Percentiles rank a stretch among this genome's conserved stretches.
Evolutionary conservation across 2,113 vertebrate species (phyloP).

Genomic region (Tachysurus vachellii): DNA sequence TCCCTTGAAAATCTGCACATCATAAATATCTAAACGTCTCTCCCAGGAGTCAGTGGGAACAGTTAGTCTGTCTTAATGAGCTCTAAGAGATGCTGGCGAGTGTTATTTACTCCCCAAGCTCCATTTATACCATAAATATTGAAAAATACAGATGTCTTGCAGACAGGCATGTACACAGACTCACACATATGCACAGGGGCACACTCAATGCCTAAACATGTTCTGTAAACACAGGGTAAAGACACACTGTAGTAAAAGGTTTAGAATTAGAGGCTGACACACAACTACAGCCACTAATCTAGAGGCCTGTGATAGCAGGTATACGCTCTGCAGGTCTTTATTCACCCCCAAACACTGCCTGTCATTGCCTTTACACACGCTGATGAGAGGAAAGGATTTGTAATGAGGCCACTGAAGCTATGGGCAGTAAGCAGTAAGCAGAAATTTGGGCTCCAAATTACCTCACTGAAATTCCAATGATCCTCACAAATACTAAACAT

Average conservation of each 20-base stretch:
- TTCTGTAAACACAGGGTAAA: constrained; percentile 58
- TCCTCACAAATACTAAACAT: not conserved
- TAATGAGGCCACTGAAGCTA: constrained; percentile 40
- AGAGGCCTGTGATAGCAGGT: constrained; percentile 50
- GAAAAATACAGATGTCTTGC: constrained; percentile 40
- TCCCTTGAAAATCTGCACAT: constrained; percentile 36
- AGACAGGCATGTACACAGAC: constrained; percentile 10
- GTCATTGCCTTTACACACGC: constrained; percentile 50
- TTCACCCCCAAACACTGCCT: constrained; percentile 46
- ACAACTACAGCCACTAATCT: constrained; percentile 55
- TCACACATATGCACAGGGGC: constrained; percentile 41
- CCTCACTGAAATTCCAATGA: constrained; percentile 37
- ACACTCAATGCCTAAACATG: constrained; percentile 49
- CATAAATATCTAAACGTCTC: constrained; percentile 41
- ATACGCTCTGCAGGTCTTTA: constrained; percentile 43
- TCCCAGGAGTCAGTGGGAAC: constrained; percentile 25
- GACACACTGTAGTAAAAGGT: constrained; percentile 49
- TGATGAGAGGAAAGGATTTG: constrained; percentile 55
- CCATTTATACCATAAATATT: constrained; percentile 20
- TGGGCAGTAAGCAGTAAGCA: constrained; percentile 18
- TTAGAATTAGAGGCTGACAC: constrained; percentile 53
- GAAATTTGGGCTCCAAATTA: constrained; percentile 33
- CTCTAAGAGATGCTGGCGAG: constrained; percentile 26
- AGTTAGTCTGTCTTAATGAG: constrained; percentile 27
- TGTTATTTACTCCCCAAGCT: constrained; percentile 35